phyloP scores from a whole-genome alignment of 2,888 invertebrate species.

The Drosophila formosana region DNA sequence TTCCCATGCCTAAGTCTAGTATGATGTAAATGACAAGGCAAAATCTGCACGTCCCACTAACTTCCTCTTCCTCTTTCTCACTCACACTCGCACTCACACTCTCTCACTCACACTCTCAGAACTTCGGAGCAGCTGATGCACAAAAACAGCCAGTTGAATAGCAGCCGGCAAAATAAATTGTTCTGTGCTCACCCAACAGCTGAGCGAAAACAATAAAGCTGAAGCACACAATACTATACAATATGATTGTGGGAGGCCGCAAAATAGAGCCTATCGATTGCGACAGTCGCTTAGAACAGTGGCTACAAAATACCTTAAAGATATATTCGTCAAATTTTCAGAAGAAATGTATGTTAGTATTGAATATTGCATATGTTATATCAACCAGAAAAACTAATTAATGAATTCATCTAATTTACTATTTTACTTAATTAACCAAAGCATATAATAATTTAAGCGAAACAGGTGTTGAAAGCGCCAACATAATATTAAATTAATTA shows the following conservation, averaged over 20 bases:
- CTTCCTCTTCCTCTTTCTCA: not conserved
- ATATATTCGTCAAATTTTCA: too few relatives aligned
- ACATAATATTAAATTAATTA: too few relatives aligned
- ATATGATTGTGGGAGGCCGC: conserved; percentile 18
- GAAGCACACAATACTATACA: not conserved
- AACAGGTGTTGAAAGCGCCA: too few relatives aligned
- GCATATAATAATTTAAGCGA: too few relatives aligned
- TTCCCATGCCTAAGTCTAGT: not conserved
- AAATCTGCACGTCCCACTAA: not conserved
- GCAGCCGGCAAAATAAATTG: not conserved
- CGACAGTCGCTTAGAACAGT: not conserved
- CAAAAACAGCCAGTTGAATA: not conserved
- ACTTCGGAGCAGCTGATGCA: conserved; percentile 13
- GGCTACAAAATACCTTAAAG: too few relatives aligned
- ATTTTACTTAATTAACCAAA: too few relatives aligned
- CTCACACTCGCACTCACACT: not conserved
- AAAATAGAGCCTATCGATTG: conserved; percentile 20
- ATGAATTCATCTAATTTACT: too few relatives aligned
- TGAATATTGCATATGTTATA: too few relatives aligned
- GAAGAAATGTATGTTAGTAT: too few relatives aligned
- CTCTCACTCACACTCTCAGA: not conserved
- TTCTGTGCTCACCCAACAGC: conserved; percentile 20
- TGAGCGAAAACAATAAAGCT: conserved; percentile 38
- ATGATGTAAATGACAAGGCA: conserved; percentile 15
- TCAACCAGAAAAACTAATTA: too few relatives aligned